Conservation (phyloP, 2,888 invertebrate genomes). For the Aquatica leii region DNA sequence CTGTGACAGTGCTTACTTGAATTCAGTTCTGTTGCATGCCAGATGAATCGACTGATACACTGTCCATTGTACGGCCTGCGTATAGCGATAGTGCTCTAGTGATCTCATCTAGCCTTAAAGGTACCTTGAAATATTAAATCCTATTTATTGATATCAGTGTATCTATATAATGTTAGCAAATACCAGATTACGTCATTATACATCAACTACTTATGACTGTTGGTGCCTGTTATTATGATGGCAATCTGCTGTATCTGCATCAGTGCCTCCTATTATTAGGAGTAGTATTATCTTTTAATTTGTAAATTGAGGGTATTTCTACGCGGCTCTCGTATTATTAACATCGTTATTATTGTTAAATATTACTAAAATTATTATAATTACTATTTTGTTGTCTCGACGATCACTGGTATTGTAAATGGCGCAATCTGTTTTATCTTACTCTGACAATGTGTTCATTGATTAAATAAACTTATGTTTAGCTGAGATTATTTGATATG, state of each 20-base stretch:
- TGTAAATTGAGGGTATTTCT: slow-evolving; percentile 29
- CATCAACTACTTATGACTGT: slow-evolving; percentile 57
- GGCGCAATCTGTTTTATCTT: slow-evolving; percentile 57
- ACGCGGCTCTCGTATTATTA: slow-evolving; percentile 27
- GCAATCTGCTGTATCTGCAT: slow-evolving; percentile 42
- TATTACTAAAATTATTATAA: slow-evolving; percentile 24
- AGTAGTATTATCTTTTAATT: slow-evolving; percentile 29
- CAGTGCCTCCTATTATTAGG: slow-evolving; percentile 24
- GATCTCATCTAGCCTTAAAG: slow-evolving; percentile 62
- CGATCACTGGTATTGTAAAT: slow-evolving; percentile 52
- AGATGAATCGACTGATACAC: slow-evolving; percentile 40
- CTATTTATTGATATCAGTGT: slow-evolving; percentile 53
- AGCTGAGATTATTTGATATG: no score
- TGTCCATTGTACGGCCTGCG: slow-evolving; percentile 53
- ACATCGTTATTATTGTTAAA: neutral
- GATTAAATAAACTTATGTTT: slow-evolving; percentile 56
- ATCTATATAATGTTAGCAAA: slow-evolving; percentile 53
- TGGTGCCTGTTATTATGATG: slow-evolving; percentile 51
- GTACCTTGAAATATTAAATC: slow-evolving; percentile 59
- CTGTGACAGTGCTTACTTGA: slow-evolving; percentile 50
- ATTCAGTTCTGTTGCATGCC: slow-evolving; percentile 47
- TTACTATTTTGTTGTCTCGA: slow-evolving; percentile 28
- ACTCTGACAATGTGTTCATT: slow-evolving; percentile 61
- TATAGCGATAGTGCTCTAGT: slow-evolving; percentile 60
- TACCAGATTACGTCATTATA: slow-evolving; percentile 58